Evolutionary conservation across 2,113 vertebrate genomes (phyloP).

Genomic region (Rousettus leschenaultii): DNA sequence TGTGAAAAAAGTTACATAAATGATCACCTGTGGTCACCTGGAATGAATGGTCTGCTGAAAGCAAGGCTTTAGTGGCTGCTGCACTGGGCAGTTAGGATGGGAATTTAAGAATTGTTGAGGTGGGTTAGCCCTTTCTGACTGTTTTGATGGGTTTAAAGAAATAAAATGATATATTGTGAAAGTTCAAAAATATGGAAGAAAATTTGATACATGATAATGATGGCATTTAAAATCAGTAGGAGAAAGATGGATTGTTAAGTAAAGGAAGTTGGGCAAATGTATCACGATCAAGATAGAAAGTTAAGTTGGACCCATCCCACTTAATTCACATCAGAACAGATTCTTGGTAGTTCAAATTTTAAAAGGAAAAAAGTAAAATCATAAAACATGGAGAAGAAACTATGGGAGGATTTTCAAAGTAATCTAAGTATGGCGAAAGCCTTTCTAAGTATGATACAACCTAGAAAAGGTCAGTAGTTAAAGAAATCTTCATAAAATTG

Average conservation of each 20-base stretch:
- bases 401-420: background rate
- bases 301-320: background rate
- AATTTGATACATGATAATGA: background rate
- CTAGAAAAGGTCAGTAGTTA: background rate
- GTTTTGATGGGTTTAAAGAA: background rate
- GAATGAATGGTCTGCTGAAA: background rate
- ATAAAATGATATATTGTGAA: background rate
- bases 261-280: background rate
- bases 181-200: background rate
- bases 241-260: background rate
- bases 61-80: background rate
- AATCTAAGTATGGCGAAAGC: background rate
- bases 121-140: background rate
- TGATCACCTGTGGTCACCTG: background rate
- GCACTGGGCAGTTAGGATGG: background rate
- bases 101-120: background rate
- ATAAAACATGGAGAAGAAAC: background rate
- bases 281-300: background rate
- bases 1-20: background rate
- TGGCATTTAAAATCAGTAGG: conserved; percentile 1
- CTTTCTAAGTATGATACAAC: background rate
- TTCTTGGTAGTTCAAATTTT: background rate
- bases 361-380: background rate
- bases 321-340: background rate
- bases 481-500: background rate